These are phyloP conservation scores for Pollenia amentaria DNA, from an alignment of 2,888 invertebrate species.

Conservation along the genomic window DNA sequence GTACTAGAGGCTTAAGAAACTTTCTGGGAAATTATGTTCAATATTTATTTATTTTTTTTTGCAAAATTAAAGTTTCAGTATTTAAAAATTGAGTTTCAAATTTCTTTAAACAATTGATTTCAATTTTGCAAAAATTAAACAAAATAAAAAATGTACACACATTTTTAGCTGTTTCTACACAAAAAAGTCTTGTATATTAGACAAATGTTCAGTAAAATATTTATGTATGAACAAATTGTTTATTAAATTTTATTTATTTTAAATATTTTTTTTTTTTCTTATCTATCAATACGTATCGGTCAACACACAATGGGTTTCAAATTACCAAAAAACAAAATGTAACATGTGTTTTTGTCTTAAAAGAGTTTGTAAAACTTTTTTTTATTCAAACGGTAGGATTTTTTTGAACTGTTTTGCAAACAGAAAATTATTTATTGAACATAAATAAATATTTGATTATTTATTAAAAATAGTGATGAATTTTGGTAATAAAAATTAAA, in stretches of 20 bases:
- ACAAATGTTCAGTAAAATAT: conserved; percentile 8
- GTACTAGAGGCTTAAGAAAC: no score
- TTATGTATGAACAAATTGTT: conserved; percentile 40
- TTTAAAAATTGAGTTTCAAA: conserved; percentile 49
- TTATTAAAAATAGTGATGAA: background rate
- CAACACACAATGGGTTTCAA: conserved; percentile 50
- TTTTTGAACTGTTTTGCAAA: background rate
- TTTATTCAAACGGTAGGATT: background rate
- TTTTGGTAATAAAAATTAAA: background rate
- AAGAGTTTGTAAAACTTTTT: background rate
- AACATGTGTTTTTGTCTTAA: conserved; percentile 59
- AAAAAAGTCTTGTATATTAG: conserved; percentile 30
- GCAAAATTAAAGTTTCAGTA: conserved; percentile 2
- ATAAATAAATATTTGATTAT: background rate
- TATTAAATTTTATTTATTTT: conserved; percentile 55
- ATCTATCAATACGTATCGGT: conserved; percentile 40
- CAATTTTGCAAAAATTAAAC: conserved; percentile 15
- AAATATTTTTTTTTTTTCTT: conserved; percentile 30
- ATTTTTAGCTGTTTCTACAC: background rate
- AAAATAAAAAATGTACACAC: conserved; percentile 45
- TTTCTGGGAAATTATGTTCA: background rate
- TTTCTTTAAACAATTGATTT: conserved; percentile 15
- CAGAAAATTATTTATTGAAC: conserved; percentile 1
- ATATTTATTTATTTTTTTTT: background rate
- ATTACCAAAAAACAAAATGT: conserved; percentile 51